phyloP scores from a whole-genome alignment of 2,797 vertebrate species.

The Macropodus opercularis region DNA sequence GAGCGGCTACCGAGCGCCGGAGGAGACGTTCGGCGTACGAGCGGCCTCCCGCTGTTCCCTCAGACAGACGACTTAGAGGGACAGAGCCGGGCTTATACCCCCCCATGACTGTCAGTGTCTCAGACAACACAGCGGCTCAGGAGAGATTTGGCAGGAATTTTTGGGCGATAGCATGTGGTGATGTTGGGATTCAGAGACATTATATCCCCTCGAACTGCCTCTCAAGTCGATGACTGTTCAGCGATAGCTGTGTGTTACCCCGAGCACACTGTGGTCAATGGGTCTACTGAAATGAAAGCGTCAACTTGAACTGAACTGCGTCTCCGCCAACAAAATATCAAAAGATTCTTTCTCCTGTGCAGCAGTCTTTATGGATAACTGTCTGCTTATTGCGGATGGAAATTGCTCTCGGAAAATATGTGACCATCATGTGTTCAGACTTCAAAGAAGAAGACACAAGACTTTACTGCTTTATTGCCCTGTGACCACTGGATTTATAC shows the following conservation, averaged over 20 bases:
- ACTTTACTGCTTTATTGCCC: slow-evolving; percentile 39
- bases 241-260: slow-evolving; percentile 48
- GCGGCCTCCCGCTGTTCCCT: slow-evolving; percentile 61
- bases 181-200: slow-evolving; percentile 52
- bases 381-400: slow-evolving; percentile 33
- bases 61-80: slow-evolving; percentile 73
- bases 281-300: slow-evolving; percentile 35
- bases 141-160: slow-evolving; percentile 65
- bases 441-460: slow-evolving; percentile 59
- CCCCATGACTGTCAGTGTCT: slow-evolving; percentile 67
- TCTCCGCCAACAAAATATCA: slow-evolving; percentile 42
- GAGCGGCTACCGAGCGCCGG: slow-evolving; percentile 44
- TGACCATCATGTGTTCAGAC: slow-evolving; percentile 71
- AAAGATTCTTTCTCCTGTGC: slow-evolving; percentile 47
- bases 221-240: slow-evolving; percentile 52
- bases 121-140: slow-evolving; percentile 63
- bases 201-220: slow-evolving; percentile 57
- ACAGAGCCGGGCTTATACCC: slow-evolving; percentile 66
- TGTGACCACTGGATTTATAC: slow-evolving; percentile 60
- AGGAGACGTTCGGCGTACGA: slow-evolving; percentile 26
- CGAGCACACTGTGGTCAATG: slow-evolving; percentile 43
- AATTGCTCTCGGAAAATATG: slow-evolving; percentile 51
- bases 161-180: slow-evolving; percentile 55
- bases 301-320: slow-evolving; percentile 30
- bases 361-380: slow-evolving; percentile 32